Evolutionary conservation across 2,888 invertebrate species (phyloP), one percentile per base, ranked within the genome.

Genomic region (Catotricha subobsoleta): DNA sequence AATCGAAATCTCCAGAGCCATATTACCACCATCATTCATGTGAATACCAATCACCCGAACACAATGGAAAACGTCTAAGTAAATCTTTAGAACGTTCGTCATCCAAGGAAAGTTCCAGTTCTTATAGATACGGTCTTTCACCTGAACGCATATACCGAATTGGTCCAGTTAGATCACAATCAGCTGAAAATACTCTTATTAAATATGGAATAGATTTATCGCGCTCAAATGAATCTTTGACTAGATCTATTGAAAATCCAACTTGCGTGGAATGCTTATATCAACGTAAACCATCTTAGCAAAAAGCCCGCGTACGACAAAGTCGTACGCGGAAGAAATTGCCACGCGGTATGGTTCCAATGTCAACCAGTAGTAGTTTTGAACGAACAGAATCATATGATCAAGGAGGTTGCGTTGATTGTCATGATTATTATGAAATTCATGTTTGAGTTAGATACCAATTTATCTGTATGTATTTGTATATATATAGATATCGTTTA

Each of bases 261-360:
- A 76, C 77, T 20, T 80, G 79, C 62, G 76, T 78, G 50, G 77
- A 79, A 54, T 80, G 79, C 54, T 71, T 78, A 59, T 68, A 78
- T 33, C 75, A 76, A 43, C 68, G 65, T 49, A 67, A 71, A 59
- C 65, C 67, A 49, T 72, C 72, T 69, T 73, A 74, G 71, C 73
- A 74, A 66, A 74, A 67, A 69, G 68, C 67, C 64, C 62, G 64
- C 58, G 63, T 60, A 53, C 64, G 59, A 49, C 71, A 66, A 65
- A 72, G 72, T 66, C 72, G 72, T 66, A 69, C 70, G 66, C 73
- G 72, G 56, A 67, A 61, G 50, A 62, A 63, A 50, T 54, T 65
- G 53, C 62, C 64, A 49, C 58, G 67, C 27, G 57, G 57, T 46
- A 46, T 42, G 15, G 18, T 27, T 39, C 21, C 23, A 31, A 19